Conservation (phyloP, 37 sponge, comb jelly and placozoan genomes). For the Haliclona indistincta region DNA sequence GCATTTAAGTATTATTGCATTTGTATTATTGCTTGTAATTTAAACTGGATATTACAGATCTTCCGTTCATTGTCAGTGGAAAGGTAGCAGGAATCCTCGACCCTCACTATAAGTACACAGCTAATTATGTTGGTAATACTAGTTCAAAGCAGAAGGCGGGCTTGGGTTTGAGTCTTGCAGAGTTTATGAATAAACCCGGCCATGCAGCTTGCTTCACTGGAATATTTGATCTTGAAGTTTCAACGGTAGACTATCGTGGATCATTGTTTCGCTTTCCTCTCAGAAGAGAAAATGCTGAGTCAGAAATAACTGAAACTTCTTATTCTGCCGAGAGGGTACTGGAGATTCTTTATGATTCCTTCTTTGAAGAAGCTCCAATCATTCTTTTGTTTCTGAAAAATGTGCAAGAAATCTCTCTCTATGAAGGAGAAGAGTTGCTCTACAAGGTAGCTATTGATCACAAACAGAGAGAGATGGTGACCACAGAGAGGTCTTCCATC, state of each 20-base stretch:
- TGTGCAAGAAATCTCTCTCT: conserved; percentile 39
- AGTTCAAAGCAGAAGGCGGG: too few relatives aligned
- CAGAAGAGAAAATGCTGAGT: conserved; percentile 24
- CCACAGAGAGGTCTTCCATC: not conserved
- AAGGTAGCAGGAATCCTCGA: conserved; percentile 68
- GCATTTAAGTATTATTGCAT: too few relatives aligned
- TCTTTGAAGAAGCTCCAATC: conserved; percentile 41
- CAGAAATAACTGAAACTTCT: conserved; percentile 27
- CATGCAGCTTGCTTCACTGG: conserved; percentile 22
- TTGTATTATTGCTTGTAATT: too few relatives aligned
- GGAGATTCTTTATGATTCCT: conserved; percentile 38
- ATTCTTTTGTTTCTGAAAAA: conserved; percentile 64
- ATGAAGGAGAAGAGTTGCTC: conserved; percentile 2
- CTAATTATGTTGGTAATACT: too few relatives aligned
- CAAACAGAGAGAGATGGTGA: not conserved
- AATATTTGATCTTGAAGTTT: conserved; percentile 31
- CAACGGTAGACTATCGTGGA: conserved; percentile 22
- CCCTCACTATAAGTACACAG: conserved; percentile 72
- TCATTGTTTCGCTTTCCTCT: conserved; percentile 85
- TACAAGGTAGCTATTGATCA: conserved; percentile 4
- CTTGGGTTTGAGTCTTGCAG: too few relatives aligned
- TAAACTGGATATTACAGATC: too few relatives aligned
- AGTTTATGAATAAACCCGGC: conserved; percentile 25
- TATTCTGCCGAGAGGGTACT: conserved; percentile 34
- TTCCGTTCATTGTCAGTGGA: conserved; percentile 80